A percentile compares a stretch with the other conserved stretches of the same genome.
Conservation (phyloP, 2,888 invertebrate genomes). For the Chloroclysta siterata region DNA sequence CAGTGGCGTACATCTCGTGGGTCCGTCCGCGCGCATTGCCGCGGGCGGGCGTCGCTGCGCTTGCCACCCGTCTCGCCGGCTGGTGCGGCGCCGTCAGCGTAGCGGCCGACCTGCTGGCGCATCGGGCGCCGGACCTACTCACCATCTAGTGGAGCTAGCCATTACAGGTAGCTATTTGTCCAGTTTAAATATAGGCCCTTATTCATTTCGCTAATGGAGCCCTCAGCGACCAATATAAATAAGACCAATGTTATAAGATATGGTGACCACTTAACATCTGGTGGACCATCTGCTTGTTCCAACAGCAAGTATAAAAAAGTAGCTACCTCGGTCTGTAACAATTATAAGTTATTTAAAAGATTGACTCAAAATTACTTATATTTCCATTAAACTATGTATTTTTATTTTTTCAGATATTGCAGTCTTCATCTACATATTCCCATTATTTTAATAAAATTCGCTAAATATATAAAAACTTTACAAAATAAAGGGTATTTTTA, state of each 20-base stretch:
- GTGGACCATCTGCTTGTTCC: no score
- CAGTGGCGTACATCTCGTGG: constrained; percentile 66
- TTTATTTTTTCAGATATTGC: not conserved
- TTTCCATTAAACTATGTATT: not conserved
- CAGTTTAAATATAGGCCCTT: no score
- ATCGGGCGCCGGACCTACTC: constrained; percentile 22
- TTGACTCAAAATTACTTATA: no score
- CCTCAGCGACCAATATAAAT: no score
- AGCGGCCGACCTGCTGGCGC: constrained; percentile 74
- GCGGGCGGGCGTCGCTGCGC: constrained; percentile 76
- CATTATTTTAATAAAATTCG: not conserved
- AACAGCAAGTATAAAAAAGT: no score
- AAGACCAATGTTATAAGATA: no score
- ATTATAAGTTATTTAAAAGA: no score
- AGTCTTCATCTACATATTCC: not conserved
- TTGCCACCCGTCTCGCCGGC: constrained; percentile 51
- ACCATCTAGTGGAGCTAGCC: constrained; percentile 11
- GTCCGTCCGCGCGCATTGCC: constrained; percentile 72
- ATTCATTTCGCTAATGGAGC: no score
- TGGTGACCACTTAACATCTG: no score
- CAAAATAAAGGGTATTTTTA: not conserved
- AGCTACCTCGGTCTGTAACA: no score
- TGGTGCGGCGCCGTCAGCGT: constrained; percentile 74
- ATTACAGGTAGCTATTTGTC: no score
- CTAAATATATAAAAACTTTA: not conserved